phyloP scores from a whole-genome alignment of 2,113 vertebrate genomes.

The Siniperca knerii region DNA sequence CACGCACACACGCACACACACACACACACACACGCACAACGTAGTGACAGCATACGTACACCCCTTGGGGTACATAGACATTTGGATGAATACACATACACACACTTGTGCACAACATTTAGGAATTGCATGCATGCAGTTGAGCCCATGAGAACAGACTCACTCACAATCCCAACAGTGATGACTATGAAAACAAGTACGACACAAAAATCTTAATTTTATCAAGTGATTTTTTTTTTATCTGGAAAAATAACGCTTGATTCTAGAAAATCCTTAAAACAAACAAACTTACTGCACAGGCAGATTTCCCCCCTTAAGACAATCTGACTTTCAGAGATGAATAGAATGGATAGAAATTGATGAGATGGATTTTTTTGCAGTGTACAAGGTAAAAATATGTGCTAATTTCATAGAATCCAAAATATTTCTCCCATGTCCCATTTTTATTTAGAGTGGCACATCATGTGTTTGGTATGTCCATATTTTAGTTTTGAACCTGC shows the following conservation, averaged over 20 bases:
- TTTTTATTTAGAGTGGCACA: background rate
- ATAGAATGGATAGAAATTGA: background rate
- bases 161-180: background rate
- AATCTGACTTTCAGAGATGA: background rate
- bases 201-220: background rate
- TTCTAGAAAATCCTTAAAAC: background rate
- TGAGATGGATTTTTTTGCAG: background rate
- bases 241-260: background rate
- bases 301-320: background rate
- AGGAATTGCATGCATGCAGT: slow-evolving; percentile 26
- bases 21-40: slow-evolving; percentile 23
- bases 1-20: slow-evolving; percentile 37
- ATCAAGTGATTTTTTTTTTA: background rate
- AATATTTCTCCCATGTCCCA: background rate
- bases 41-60: slow-evolving; percentile 38
- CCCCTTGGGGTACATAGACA: slow-evolving; percentile 56
- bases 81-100: slow-evolving; percentile 54
- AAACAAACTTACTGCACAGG: background rate
- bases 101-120: slow-evolving; percentile 28
- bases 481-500: background rate
- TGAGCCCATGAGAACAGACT: slow-evolving; percentile 10
- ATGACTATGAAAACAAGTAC: background rate
- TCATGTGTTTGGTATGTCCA: background rate
- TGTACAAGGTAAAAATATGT: background rate
- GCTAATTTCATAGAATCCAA: background rate